Base-by-base conservation (phyloP, 2,113 vertebrate species). In the Poeciliopsis occidentalis region DNA sequence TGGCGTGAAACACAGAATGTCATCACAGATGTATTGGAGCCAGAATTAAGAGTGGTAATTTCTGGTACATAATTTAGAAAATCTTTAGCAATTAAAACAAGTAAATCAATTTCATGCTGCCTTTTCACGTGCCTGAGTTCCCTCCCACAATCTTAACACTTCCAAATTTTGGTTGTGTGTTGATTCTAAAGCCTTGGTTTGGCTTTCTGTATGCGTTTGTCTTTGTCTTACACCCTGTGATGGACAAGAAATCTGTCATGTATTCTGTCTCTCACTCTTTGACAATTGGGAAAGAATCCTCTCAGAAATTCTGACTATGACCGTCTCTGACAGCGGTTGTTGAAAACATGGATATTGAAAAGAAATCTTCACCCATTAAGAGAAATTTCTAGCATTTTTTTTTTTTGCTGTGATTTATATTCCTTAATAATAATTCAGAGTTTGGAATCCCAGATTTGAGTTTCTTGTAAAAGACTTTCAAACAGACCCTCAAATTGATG, bases 1-100 rank as follows among this genome's bases (percentile, higher is more conserved):
- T 62, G 41, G 71, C 67, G 54, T 12, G 24, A 57, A 64, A 76
- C 51, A 78, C 78, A 65, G 64, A 83, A 74, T 67, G 67, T 37
- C 73, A 60, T 88, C 76, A 86, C 34, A 80, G 51, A 75, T 44
- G 63, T 73, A 64, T 71, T 82, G 64, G 3, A 24, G 60, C 22
- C 24, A 26, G 51, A 17, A 60, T 70, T n/a, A 63, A 27, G 15
- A 27, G 10, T 27, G 8, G 37, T 13, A 7, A 62, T 62, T 30
- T 27, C 17, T 30, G 24, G n/a, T 19, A 22, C 57, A 63, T 44
- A 1, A 8, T 63, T 63, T n/a, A 27, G 7, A 37, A 26, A 26
- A 34, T 26, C 4, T 26, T 17, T 17, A 15, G 54, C 12, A 37
- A 32, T 69, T 54, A 54, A 54, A 69, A 31, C 29, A 24, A n/a